Evolutionary conservation across 2,888 invertebrate genomes (phyloP).

Genomic region (Sussaba pulchella): DNA sequence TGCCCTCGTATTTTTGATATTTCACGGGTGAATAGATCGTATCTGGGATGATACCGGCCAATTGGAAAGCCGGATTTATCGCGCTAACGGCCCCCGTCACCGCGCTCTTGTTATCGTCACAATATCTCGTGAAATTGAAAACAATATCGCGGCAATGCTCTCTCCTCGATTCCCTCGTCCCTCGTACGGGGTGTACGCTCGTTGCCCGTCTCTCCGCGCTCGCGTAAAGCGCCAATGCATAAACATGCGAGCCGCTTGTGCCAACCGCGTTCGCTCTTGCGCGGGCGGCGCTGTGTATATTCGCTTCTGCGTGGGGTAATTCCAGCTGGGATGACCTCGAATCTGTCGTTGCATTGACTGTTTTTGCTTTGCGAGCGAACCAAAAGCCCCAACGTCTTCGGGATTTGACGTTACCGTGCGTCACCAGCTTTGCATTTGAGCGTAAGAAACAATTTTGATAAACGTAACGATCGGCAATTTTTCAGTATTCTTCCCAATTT

Average conservation of each 20-base stretch:
- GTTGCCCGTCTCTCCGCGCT: slow-evolving; percentile 32
- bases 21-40: slow-evolving; percentile 78
- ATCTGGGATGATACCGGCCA: slow-evolving; percentile 76
- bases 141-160: slow-evolving; percentile 33
- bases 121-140: slow-evolving; percentile 34
- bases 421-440: no score
- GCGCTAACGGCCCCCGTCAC: slow-evolving; percentile 75
- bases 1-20: slow-evolving; percentile 77
- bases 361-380: neutral
- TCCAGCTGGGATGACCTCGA: neutral
- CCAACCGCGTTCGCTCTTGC: slow-evolving; percentile 11
- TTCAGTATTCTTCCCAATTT: no score
- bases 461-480: no score
- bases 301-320: neutral
- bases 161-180: slow-evolving; percentile 56
- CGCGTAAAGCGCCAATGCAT: slow-evolving; percentile 57
- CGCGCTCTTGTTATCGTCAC: slow-evolving; percentile 44
- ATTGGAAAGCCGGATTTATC: slow-evolving; percentile 80
- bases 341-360: neutral
- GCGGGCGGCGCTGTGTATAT: neutral
- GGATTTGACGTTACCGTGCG: neutral
- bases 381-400: neutral
- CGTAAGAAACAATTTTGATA: no score
- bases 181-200: slow-evolving; percentile 31
- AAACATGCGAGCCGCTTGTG: slow-evolving; percentile 52